Evolutionary conservation across 1,140 invertebrate species (phyloP).

Genomic region (Drosophila pseudoananassae): DNA sequence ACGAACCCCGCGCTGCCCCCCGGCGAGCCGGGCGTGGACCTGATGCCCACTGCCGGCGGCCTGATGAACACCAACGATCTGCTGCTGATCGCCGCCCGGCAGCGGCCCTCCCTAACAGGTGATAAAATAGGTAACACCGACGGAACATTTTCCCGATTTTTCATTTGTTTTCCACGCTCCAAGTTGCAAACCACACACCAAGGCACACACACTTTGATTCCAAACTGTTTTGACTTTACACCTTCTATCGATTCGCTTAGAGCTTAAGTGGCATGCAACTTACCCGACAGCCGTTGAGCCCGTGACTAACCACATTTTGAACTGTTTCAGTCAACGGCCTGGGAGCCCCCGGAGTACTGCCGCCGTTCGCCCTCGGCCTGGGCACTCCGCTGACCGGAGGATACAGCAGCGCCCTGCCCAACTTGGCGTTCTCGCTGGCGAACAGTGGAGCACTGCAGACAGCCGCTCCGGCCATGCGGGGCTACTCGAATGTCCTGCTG

Average conservation of each 20-base stretch:
- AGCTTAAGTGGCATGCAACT: conserved; percentile 66
- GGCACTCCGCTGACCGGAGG: conserved; percentile 89
- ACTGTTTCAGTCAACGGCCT: conserved; percentile 78
- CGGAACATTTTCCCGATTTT: conserved; percentile 73
- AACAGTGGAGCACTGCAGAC: conserved; percentile 86
- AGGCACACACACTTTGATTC: conserved; percentile 27
- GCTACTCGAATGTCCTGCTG: conserved; percentile 92
- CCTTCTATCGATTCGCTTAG: conserved; percentile 73
- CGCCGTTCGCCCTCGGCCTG: conserved; percentile 90
- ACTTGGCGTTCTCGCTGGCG: conserved; percentile 89
- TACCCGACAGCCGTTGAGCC: neutral
- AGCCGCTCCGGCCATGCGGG: conserved; percentile 88
- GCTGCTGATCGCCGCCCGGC: conserved; percentile 88
- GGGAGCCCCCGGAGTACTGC: conserved; percentile 92
- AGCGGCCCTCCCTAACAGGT: conserved; percentile 86
- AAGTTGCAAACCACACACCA: conserved; percentile 26
- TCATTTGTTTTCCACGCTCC: conserved; percentile 55
- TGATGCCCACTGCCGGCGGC: conserved; percentile 87
- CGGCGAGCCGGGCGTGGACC: conserved; percentile 91
- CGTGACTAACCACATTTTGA: neutral
- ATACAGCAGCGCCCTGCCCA: conserved; percentile 89
- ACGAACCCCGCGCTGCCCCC: conserved; percentile 98
- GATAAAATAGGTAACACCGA: conserved; percentile 84
- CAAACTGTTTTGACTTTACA: conserved; percentile 53
- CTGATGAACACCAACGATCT: conserved; percentile 87